Conservation (phyloP, 2,888 invertebrate species). For the Eupithecia subumbrata region DNA sequence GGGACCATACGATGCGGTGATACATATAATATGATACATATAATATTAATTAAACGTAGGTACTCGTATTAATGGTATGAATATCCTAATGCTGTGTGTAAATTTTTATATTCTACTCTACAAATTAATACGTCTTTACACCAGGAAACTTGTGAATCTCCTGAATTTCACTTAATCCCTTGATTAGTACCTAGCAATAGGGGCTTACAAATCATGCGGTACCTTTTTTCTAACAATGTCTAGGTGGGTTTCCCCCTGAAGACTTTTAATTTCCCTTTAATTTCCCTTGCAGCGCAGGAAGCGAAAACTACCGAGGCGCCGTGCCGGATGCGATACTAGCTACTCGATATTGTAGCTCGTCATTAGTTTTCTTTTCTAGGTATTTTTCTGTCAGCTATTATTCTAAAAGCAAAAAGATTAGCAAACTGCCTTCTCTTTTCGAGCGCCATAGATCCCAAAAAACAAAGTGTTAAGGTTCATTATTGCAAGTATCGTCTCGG, state of each 20-base stretch:
- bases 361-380: not conserved
- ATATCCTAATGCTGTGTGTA: too few relatives aligned
- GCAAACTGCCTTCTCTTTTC: conserved; percentile 2
- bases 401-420: not conserved
- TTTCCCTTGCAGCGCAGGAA: conserved; percentile 15
- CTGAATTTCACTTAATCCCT: too few relatives aligned
- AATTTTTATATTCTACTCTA: too few relatives aligned
- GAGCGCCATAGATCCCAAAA: not conserved
- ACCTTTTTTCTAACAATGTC: not conserved
- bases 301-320: conserved; percentile 8
- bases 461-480: not conserved
- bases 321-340: not conserved
- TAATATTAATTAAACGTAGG: too few relatives aligned
- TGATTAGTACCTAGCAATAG: not conserved
- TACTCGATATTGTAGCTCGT: conserved; percentile 11
- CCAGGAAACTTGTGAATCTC: too few relatives aligned
- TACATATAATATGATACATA: too few relatives aligned
- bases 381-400: not conserved
- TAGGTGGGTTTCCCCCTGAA: not conserved
- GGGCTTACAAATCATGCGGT: not conserved
- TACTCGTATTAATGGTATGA: too few relatives aligned
- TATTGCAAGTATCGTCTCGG: conserved; percentile 2
- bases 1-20: too few relatives aligned
- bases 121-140: too few relatives aligned
- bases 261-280: conserved; percentile 19